These are phyloP conservation scores for Pempheris klunzingeri DNA, from an alignment of 2,797 vertebrate species.

Conservation along the genomic window DNA sequence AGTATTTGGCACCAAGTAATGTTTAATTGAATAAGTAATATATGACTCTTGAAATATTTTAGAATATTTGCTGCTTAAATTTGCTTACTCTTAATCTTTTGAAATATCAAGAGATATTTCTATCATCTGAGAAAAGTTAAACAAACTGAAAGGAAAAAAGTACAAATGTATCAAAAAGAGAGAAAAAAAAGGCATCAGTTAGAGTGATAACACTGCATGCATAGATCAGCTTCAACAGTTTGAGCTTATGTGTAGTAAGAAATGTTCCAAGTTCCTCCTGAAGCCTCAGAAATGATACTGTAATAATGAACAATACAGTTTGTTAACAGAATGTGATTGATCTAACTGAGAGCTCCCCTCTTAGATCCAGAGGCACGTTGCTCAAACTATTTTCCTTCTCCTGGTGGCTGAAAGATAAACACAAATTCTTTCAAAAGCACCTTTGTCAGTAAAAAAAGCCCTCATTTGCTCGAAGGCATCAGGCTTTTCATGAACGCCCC, in stretches of 20 bases:
- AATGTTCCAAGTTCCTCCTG: constrained; percentile 36
- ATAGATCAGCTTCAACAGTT: constrained; percentile 50
- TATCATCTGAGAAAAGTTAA: constrained; percentile 47
- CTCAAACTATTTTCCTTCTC: constrained; percentile 25
- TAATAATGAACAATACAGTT: constrained; percentile 36
- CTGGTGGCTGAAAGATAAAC: constrained; percentile 50
- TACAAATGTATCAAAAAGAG: constrained; percentile 75
- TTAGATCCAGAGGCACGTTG: constrained; percentile 33
- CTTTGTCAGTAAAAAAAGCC: constrained; percentile 41
- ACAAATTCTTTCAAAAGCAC: constrained; percentile 45
- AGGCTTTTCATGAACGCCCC: constrained; percentile 41
- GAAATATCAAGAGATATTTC: constrained; percentile 30
- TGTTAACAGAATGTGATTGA: constrained; percentile 46
- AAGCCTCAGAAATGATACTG: constrained; percentile 31
- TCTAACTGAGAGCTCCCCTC: constrained; percentile 22
- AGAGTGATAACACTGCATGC: constrained; percentile 62
- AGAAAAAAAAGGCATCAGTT: constrained; percentile 35
- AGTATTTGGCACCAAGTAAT: constrained; percentile 65
- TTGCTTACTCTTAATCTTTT: constrained; percentile 30
- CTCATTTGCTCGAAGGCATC: constrained; percentile 60
- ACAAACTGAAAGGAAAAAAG: constrained; percentile 32
- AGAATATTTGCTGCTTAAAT: constrained; percentile 43
- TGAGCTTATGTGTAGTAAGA: constrained; percentile 58
- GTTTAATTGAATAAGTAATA: constrained; percentile 39
- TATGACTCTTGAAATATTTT: constrained; percentile 42